Base-by-base conservation (phyloP, 1,140 invertebrate genomes). In the Odontomachus brunneus region DNA sequence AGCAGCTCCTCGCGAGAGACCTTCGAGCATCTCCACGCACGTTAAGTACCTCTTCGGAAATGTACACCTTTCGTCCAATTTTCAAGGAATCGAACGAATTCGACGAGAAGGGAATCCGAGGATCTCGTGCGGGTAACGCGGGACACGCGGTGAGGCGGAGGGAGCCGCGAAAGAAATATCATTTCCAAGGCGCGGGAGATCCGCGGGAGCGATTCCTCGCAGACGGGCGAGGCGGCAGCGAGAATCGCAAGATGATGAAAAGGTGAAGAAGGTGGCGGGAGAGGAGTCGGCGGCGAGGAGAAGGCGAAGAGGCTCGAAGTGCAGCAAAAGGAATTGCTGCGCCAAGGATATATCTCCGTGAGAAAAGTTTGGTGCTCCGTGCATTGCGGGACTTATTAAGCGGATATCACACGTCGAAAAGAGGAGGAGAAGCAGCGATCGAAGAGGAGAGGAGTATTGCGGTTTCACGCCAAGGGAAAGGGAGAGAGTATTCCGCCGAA, bases 161-260 rank as follows among this genome's bases (percentile, higher is more conserved):
- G n/a, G n/a, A 0, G 17, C 15, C 15, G 29, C 19, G 9, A 26
- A 63, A 38, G 26, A 24, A 67, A 67, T n/a, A 57, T n/a, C 29
- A 44, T 69, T 71, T 71, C 33, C 51, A 71, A 80, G 63, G 44
- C 65, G 51, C 33, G 51, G 60, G 66, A 69, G 22, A 80, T 80
- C 38, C 67, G 38, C 38, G 38, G 38, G 44, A 71, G 22, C 65
- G 48, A 73, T 82, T 82, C 78, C 53, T n/a, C 78, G 19, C 55
- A 80, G 76, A 81, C 14, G 57, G 53, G 29, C 78, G 44, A 51
- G 44, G 4, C n/a, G 55, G n/a, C n/a, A n/a, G n/a, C n/a, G n/a
- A n/a, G n/a, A n/a, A n/a, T 33, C 11, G 78, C 78, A n/a, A 72
- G 78, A 60, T 72, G 48, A 66, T 57, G 48, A 82, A 75, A 83